Evolutionary conservation across 1,140 invertebrate species (phyloP).

Genomic region (Tetraneura akinire): DNA sequence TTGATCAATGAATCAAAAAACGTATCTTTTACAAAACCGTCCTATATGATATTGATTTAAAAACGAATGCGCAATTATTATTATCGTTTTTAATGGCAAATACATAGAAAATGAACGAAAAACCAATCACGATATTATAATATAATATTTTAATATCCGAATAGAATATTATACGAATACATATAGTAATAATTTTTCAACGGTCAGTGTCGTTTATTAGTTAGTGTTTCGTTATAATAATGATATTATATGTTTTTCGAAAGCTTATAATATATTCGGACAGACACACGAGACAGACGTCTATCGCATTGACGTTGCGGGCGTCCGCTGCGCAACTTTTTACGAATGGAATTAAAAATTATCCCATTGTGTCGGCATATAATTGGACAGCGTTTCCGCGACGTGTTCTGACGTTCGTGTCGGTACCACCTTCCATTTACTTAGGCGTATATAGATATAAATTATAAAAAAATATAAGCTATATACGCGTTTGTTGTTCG

Average conservation of each 20-base stretch:
- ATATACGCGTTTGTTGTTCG: neutral
- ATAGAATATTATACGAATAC: no score
- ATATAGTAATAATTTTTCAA: slow-evolving; percentile 16
- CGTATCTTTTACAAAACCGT: no score
- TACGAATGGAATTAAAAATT: slow-evolving; percentile 18
- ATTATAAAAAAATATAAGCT: no score
- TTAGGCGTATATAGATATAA: no score
- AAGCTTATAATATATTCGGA: slow-evolving; percentile 1
- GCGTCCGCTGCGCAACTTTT: slow-evolving; percentile 13
- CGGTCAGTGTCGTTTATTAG: neutral
- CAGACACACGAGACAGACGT: neutral
- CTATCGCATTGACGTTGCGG: neutral
- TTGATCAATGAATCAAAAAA: no score
- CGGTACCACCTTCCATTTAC: neutral
- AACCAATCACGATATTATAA: no score
- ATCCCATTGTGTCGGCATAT: slow-evolving; percentile 31
- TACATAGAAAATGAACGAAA: no score
- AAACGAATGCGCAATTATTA: no score
- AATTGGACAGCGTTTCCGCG: slow-evolving; percentile 40
- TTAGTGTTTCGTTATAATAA: neutral
- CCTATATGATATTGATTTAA: no score
- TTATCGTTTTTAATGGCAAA: no score
- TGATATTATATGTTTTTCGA: slow-evolving; percentile 28
- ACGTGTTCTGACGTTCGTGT: slow-evolving; percentile 28
- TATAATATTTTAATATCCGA: no score